Conservation (phyloP, 2,888 invertebrate genomes). For the Limnephilus lunatus region DNA sequence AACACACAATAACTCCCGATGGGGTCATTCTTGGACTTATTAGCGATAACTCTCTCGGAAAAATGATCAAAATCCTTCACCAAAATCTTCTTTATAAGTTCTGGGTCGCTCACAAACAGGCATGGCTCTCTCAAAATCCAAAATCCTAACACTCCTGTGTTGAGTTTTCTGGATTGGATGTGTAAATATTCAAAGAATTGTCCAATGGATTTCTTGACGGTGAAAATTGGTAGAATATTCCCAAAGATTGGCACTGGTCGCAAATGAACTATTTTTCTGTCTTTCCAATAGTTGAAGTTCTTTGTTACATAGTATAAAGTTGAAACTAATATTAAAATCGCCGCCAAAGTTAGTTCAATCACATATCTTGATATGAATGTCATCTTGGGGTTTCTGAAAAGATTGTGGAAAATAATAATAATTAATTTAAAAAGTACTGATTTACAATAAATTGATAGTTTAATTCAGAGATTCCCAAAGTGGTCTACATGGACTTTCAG, state of each 20-base stretch:
- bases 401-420: no score
- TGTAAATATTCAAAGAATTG: constrained; percentile 67
- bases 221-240: constrained; percentile 68
- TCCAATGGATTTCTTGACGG: constrained; percentile 66
- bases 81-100: constrained; percentile 68
- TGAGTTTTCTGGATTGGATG: constrained; percentile 66
- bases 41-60: constrained; percentile 67
- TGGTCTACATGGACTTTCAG: no score
- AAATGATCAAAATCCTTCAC: constrained; percentile 67
- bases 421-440: no score
- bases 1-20: constrained; percentile 67
- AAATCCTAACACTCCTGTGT: constrained; percentile 66
- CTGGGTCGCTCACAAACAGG: constrained; percentile 67
- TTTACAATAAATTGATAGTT: no score
- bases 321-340: no score
- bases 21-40: constrained; percentile 67
- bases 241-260: constrained; percentile 69
- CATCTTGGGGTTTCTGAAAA: no score
- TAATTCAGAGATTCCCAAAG: no score
- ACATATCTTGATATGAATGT: no score
- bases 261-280: constrained; percentile 68
- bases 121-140: constrained; percentile 67
- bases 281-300: constrained; percentile 69
- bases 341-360: no score
- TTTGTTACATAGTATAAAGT: background rate